A percentile compares a stretch with the other conserved stretches of the same genome.
Evolutionary conservation across 2,888 invertebrate genomes (phyloP).

Genomic region (Spodoptera littoralis): DNA sequence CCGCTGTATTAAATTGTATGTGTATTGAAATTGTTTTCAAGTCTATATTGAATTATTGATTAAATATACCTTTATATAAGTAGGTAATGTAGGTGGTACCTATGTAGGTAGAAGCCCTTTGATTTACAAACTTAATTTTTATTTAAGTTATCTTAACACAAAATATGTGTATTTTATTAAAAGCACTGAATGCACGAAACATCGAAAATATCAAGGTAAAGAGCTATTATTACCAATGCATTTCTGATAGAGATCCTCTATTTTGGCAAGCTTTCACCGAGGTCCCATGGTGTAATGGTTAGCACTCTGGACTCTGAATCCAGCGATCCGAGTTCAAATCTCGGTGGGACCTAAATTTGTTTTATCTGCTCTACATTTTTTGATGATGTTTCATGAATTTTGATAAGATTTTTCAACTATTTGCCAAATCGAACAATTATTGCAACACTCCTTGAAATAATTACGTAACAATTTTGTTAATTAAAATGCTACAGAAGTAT

Average conservation of each 20-base stretch:
- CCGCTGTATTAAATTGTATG: too few relatives aligned
- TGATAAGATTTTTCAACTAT: too few relatives aligned
- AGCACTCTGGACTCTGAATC: constrained; percentile 95
- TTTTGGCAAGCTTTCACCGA: neutral
- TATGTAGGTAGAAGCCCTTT: too few relatives aligned
- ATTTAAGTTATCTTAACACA: too few relatives aligned
- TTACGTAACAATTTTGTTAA: neutral
- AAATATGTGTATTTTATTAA: too few relatives aligned
- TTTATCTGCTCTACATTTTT: constrained; percentile 20
- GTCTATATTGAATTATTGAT: too few relatives aligned
- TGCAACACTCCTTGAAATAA: neutral
- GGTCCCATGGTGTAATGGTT: constrained; percentile 93
- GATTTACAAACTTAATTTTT: too few relatives aligned
- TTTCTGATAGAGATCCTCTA: neutral
- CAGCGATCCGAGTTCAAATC: constrained; percentile 94
- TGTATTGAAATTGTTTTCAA: too few relatives aligned
- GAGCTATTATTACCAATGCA: constrained; percentile 6
- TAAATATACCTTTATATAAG: too few relatives aligned
- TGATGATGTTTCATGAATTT: neutral
- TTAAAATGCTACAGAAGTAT: too few relatives aligned
- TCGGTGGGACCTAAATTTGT: constrained; percentile 90
- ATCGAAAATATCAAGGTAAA: constrained; percentile 7
- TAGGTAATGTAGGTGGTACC: too few relatives aligned
- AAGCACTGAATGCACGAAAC: too few relatives aligned
- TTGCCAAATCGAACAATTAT: neutral